Percentiles rank a stretch among this genome's conserved stretches.
These are phyloP conservation scores for Maconellicoccus hirsutus DNA, from an alignment of 1,140 invertebrate species.

Conservation along the genomic window DNA sequence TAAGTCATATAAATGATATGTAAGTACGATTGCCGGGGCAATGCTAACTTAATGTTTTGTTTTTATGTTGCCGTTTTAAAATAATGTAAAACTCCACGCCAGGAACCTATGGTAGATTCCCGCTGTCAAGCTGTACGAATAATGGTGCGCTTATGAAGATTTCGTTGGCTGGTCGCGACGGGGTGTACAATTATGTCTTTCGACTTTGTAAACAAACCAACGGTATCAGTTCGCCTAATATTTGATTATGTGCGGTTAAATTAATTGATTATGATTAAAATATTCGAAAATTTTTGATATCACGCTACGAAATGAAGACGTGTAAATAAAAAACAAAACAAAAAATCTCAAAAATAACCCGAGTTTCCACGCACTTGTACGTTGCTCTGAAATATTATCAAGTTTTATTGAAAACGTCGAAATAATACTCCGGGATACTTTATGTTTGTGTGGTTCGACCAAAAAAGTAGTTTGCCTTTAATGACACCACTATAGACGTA, in stretches of 20 bases:
- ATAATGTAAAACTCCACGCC: background rate
- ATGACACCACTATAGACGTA: no score
- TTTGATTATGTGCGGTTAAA: conserved; percentile 14
- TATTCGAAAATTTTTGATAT: conserved; percentile 15
- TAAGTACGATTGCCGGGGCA: background rate
- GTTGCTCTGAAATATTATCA: no score
- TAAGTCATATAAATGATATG: background rate
- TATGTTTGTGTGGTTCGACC: no score
- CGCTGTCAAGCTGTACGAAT: background rate
- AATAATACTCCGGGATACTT: no score
- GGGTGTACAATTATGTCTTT: conserved; percentile 14
- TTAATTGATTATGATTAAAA: conserved; percentile 20
- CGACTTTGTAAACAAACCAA: conserved; percentile 20
- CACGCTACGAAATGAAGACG: conserved; percentile 12
- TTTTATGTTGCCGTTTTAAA: background rate
- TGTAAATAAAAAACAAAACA: background rate
- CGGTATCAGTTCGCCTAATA: conserved; percentile 6
- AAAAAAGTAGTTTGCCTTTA: no score
- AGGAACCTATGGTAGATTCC: background rate
- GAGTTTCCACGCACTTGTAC: no score
- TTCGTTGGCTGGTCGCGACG: background rate
- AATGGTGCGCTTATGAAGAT: background rate
- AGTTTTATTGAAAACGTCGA: no score
- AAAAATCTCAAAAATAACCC: background rate
- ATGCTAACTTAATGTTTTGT: conserved; percentile 5